These are phyloP conservation scores for Drosophila eohydei DNA, from an alignment of 2,888 invertebrate species.

Conservation along the genomic window DNA sequence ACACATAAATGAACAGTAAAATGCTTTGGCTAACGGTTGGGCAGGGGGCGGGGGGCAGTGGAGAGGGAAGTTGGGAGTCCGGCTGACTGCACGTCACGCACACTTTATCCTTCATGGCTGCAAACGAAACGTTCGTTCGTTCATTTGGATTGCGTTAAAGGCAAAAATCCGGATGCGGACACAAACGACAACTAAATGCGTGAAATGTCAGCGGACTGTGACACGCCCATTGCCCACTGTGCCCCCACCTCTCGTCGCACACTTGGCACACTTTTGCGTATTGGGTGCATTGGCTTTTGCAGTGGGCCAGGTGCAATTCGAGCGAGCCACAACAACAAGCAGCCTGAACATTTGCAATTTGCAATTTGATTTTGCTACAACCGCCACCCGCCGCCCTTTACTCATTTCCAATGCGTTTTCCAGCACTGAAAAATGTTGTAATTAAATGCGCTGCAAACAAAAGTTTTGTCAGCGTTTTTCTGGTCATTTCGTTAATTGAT, in stretches of 20 bases:
- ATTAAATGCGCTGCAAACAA: conserved; percentile 44
- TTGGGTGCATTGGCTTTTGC: conserved; percentile 42
- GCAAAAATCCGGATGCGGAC: conserved; percentile 45
- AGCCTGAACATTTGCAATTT: conserved; percentile 33
- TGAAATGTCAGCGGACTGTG: conserved; percentile 48
- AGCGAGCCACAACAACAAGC: conserved; percentile 20
- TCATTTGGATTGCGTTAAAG: conserved; percentile 68
- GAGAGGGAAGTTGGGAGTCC: not conserved
- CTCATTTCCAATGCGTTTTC: conserved; percentile 1
- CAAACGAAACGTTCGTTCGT: conserved; percentile 33
- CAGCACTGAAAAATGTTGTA: conserved; percentile 26
- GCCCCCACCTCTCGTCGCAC: not conserved
- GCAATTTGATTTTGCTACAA: conserved; percentile 46
- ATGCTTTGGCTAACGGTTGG: conserved; percentile 7
- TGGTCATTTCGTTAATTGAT: conserved; percentile 46
- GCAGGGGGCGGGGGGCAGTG: not conserved
- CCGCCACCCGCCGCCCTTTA: not conserved
- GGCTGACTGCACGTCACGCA: conserved; percentile 65
- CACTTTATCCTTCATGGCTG: conserved; percentile 58
- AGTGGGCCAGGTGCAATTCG: conserved; percentile 18
- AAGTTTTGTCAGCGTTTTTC: conserved; percentile 37
- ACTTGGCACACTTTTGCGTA: conserved; percentile 38
- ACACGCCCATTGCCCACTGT: conserved; percentile 22
- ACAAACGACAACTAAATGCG: conserved; percentile 52
- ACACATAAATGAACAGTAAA: conserved; percentile 65